These are phyloP conservation scores for Phallusia fumigata DNA, from an alignment of 23 tunicate species.

Conservation along the genomic window DNA sequence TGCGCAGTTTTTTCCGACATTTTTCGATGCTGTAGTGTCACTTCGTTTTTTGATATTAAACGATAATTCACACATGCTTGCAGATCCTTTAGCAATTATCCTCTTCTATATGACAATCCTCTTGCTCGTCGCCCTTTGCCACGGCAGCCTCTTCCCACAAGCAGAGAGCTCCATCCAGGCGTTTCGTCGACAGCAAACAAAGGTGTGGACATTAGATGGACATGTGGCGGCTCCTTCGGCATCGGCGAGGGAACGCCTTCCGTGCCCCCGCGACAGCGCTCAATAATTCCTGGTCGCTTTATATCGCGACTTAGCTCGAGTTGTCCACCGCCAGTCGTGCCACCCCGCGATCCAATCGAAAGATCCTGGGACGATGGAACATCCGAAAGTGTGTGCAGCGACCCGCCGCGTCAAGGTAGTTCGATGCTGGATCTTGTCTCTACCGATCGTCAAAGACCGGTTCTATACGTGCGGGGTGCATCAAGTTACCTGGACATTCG, in stretches of 20 bases:
- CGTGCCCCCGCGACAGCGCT: slow-evolving; percentile 8
- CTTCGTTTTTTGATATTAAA: not conserved
- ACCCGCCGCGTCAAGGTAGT: not conserved
- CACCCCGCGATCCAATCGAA: slow-evolving; percentile 15
- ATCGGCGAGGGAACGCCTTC: slow-evolving; percentile 24
- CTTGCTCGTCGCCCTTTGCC: slow-evolving; percentile 78
- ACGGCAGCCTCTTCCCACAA: slow-evolving; percentile 27
- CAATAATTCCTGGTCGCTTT: not conserved
- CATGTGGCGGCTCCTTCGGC: slow-evolving; percentile 62
- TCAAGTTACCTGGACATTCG: not conserved
- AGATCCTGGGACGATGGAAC: not conserved
- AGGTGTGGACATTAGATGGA: slow-evolving; percentile 54
- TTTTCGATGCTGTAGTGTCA: not conserved
- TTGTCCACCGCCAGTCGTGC: slow-evolving; percentile 13
- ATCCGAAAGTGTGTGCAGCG: not conserved
- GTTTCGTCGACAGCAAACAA: not conserved
- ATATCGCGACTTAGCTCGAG: not conserved
- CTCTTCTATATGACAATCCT: slow-evolving; percentile 71
- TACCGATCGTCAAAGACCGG: not conserved
- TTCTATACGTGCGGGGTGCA: not conserved
- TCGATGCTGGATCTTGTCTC: not conserved
- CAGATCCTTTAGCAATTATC: slow-evolving; percentile 57
- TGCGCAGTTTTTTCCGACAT: not conserved
- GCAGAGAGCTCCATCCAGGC: not conserved
- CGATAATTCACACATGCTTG: not conserved